Evolutionary conservation across 2,888 invertebrate species (phyloP), one percentile per base, ranked within the genome.

Genomic region (Drosophila glabriapex): DNA sequence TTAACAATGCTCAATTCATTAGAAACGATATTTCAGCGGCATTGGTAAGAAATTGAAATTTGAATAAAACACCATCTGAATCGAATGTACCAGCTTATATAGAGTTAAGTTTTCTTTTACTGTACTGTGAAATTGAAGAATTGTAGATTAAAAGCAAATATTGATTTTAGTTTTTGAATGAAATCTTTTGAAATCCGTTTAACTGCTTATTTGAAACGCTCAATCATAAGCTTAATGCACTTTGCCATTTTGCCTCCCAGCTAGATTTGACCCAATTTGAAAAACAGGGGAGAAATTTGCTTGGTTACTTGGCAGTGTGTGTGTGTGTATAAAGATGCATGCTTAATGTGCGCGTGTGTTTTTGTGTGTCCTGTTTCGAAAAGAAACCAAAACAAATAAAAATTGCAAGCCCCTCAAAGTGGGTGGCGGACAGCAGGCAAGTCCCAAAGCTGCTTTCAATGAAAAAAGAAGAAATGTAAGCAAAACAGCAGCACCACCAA

Each of bases 251-350:
- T n/a, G 50, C 68, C 55, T 14, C 12, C 22, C 22, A 37, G 37
- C 37, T 67, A 55, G 46, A 68, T 50, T 59, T 88, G 88, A 78
- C 83, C 84, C 68, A 76, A 83, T 88, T 85, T 77, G 54, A 80
- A 79, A 58, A 64, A 52, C 35, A n/a, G 54, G 28, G 31, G 10
- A 67, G 35, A 39, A 56, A 61, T 80, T 63, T 58, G 37, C 55
- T 79, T 35, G 33, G 55, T 31, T 16, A 66, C 7, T 49, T 58
- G n/a, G 9, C 28, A 28, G 35, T 41, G 39, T 37, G 4, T 61
- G 41, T 35, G 33, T 49, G 12, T 56, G 22, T 43, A 6, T 52
- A n/a, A 25, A 33, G 41, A 10, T 66, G 19, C 62, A 52, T 52
- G 60, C 52, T 52, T 52, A 52, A 60, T 52, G 50, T 50, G 35